Base-by-base conservation (phyloP, 2,797 vertebrate genomes). In the Lithobates pipiens region DNA sequence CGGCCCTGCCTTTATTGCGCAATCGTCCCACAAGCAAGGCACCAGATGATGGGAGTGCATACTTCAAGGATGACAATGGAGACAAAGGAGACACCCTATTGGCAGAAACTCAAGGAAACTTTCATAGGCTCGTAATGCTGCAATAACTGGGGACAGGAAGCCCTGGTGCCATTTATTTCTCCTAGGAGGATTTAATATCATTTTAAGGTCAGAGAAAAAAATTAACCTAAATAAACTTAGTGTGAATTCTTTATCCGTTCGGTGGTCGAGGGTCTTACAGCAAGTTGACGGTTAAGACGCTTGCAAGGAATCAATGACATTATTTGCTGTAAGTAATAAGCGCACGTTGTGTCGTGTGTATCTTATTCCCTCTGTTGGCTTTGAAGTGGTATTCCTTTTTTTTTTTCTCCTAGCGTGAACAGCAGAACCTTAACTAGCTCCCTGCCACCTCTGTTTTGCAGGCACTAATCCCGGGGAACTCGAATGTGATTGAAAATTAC, bases 361-460 rank as follows among this genome's bases (percentile, higher is more conserved):
- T 86, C 80, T 77, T 50, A 71, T 76, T 86, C 73, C 77, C 68
- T 69, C 42, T 42, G 79, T 77, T 67, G 63, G 75, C 84, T 86
- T 82, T 86, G 67, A 82, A 82, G 85, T 77, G 79, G 10, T 16
- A 63, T 74, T 74, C n/a, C 61, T 80, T 61, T 25, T 65, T 46
- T 74, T 78, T 29, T 65, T 73, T 34, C 10, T 85, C 65, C 25
- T 50, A 65, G 16, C 34, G 29, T 57, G 65, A 89, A 88, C 77
- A 87, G 91, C 89, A 89, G 83, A 89, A 63, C 80, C 86, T 89
- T 77, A 86, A 89, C 91, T 92, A 90, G 91, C 93, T 94, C 90
- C 91, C 92, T 86, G 91, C 91, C 92, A 90, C 92, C 93, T 92
- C 92, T 92, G 95, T 94, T 95, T 92, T 95, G 91, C 92, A 80